These are phyloP conservation scores for Cheilosia impressa DNA, from an alignment of 2,888 invertebrate genomes.

Conservation along the genomic window DNA sequence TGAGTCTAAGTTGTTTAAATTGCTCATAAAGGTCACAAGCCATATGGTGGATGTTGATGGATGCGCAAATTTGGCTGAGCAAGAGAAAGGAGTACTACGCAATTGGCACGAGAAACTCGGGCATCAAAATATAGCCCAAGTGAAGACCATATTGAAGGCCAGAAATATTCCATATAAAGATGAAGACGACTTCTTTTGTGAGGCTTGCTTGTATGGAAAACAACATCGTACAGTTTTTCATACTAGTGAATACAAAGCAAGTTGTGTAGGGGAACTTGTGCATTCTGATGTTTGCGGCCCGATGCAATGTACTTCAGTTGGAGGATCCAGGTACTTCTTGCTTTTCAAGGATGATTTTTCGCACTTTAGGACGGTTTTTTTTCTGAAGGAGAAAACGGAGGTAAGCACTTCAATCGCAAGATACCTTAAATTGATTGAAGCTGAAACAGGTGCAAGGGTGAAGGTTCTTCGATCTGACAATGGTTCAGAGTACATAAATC, in stretches of 20 bases:
- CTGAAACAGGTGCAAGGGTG: constrained; percentile 73
- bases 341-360: no score
- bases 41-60: constrained; percentile 3
- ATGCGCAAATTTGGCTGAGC: constrained; percentile 25
- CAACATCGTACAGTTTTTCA: constrained; percentile 72
- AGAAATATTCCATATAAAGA: constrained; percentile 64
- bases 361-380: constrained; percentile 61
- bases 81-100: constrained; percentile 49
- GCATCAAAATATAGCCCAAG: constrained; percentile 75
- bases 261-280: constrained; percentile 61
- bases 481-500: constrained; percentile 77
- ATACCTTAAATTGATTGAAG: constrained; percentile 73
- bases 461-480: constrained; percentile 77
- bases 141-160: constrained; percentile 66
- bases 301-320: constrained; percentile 71
- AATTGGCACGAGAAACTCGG: constrained; percentile 76
- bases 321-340: constrained; percentile 68
- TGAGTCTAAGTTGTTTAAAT: constrained; percentile 55
- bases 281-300: constrained; percentile 76
- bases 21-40: constrained; percentile 44
- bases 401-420: constrained; percentile 44
- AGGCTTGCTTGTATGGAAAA: constrained; percentile 76
- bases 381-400: constrained; percentile 73
- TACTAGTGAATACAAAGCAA: constrained; percentile 63
- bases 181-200: constrained; percentile 64